phyloP scores from a whole-genome alignment of 2,797 vertebrate genomes.

The Lepilemur ruficaudatus region DNA sequence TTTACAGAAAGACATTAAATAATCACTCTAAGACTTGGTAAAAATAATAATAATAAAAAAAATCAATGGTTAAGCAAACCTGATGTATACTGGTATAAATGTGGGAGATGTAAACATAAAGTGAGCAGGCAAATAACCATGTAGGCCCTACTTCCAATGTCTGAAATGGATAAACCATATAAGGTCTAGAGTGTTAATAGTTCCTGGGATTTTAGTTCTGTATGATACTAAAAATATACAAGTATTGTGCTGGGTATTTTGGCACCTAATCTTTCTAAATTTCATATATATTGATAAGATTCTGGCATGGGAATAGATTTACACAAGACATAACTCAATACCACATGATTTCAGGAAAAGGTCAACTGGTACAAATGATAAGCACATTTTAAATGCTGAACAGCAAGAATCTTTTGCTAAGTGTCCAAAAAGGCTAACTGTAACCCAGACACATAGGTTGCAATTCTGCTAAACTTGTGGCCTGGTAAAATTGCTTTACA shows the following conservation, averaged over 20 bases:
- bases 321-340: slow-evolving; percentile 71
- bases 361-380: slow-evolving; percentile 78
- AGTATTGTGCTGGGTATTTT: slow-evolving; percentile 84
- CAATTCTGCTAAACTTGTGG: slow-evolving; percentile 80
- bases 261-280: slow-evolving; percentile 86
- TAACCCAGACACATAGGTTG: slow-evolving; percentile 79
- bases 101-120: slow-evolving; percentile 86
- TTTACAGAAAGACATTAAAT: slow-evolving; percentile 76
- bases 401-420: slow-evolving; percentile 82
- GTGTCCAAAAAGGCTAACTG: slow-evolving; percentile 78
- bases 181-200: slow-evolving; percentile 80
- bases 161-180: slow-evolving; percentile 78
- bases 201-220: slow-evolving; percentile 76
- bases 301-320: slow-evolving; percentile 77
- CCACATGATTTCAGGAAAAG: slow-evolving; percentile 82
- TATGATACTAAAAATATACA: slow-evolving; percentile 75
- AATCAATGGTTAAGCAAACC: slow-evolving; percentile 78
- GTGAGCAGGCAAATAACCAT: slow-evolving; percentile 82
- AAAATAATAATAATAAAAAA: slow-evolving; percentile 42
- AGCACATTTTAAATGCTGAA: slow-evolving; percentile 81
- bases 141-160: slow-evolving; percentile 76
- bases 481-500: slow-evolving; percentile 75
- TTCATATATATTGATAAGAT: slow-evolving; percentile 73
- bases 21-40: slow-evolving; percentile 76
- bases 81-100: slow-evolving; percentile 79